Evolutionary conservation across 2,797 vertebrate genomes (phyloP), one percentile per base, ranked within the genome.

Genomic region (Chaetodon trifasciatus): DNA sequence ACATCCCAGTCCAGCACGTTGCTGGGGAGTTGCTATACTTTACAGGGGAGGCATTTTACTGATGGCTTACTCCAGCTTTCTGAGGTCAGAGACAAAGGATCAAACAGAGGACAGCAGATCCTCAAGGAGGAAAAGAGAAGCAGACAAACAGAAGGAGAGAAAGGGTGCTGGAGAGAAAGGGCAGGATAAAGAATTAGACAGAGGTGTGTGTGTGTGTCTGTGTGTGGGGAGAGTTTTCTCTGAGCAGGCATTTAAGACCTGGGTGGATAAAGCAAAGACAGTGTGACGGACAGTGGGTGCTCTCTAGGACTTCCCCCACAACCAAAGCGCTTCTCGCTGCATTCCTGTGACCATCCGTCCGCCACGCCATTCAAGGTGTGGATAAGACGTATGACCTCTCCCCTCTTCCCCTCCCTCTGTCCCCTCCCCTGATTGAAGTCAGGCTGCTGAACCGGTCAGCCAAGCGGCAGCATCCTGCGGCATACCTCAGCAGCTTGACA

Each of bases 201-300:
- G 70, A 76, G 65, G 60, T 64, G 58, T 67, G 68, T 50, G 76
- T 65, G 67, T 35, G 67, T 35, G 81, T n/a, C 58, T 37, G 68
- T 49, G 37, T 61, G 73, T 39, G 77, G 64, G 65, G 78, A 62
- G 69, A 78, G 71, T 56, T 62, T 69, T 69, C 52, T 70, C 52
- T 28, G 93, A 82, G 95, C 91, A 84, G 95, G 95, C 92, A 91
- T 95, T 95, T 94, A 94, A 93, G 94, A 94, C 94, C 93, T 90
- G 91, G 90, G 88, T 70, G 79, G 92, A 94, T 95, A 94, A 94
- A 95, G 93, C 92, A 90, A 84, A 92, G 85, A 86, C 91, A 84
- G 72, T 35, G 77, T 94, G 84, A 89, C 79, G 88, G 92, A 92
- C 90, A 92, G 82, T 90, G 83, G 81, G 81, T 78, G 87, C 78